A percentile compares a stretch with the other conserved stretches of the same genome.
Conservation (phyloP, 37 sponge, comb jelly and placozoan genomes). For the Spongia lamella region DNA sequence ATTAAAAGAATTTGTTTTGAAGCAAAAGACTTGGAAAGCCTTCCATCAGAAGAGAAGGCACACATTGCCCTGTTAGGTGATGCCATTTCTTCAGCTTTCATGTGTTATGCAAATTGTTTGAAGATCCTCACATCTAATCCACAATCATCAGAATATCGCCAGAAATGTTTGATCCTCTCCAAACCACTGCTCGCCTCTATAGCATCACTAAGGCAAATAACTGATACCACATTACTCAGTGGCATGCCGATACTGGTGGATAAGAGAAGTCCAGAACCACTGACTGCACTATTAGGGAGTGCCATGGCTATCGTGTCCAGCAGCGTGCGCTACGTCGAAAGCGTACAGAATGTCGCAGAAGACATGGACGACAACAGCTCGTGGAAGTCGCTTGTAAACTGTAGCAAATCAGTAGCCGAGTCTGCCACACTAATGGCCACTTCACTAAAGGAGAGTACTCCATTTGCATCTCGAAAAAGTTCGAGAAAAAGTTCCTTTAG, state of each 20-base stretch:
- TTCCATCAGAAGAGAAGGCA: constrained; percentile 19
- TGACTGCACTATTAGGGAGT: constrained; percentile 69
- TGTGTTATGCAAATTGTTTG: constrained; percentile 52
- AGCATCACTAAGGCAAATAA: constrained; percentile 50
- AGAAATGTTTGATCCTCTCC: constrained; percentile 56
- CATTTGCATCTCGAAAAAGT: constrained; percentile 13
- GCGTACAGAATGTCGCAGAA: constrained; percentile 24
- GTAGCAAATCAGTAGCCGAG: constrained; percentile 69
- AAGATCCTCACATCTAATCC: constrained; percentile 49
- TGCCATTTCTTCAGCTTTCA: constrained; percentile 61
- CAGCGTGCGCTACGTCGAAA: constrained; percentile 47
- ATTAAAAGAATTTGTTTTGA: constrained; percentile 51
- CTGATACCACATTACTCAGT: constrained; percentile 45
- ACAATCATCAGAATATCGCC: constrained; percentile 28
- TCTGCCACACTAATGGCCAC: constrained; percentile 49
- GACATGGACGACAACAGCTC: constrained; percentile 22
- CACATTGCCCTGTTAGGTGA: constrained; percentile 55
- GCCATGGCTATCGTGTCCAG: constrained; percentile 82
- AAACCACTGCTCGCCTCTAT: constrained; percentile 63
- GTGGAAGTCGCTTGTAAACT: constrained; percentile 72
- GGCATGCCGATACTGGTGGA: constrained; percentile 62
- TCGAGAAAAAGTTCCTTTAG: too few relatives aligned
- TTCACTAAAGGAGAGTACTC: constrained; percentile 52
- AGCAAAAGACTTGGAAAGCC: constrained; percentile 28
- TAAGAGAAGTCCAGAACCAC: constrained; percentile 36